Evolutionary conservation across 2,888 invertebrate species (phyloP).

Genomic region (Caenorhabditis angaria): DNA sequence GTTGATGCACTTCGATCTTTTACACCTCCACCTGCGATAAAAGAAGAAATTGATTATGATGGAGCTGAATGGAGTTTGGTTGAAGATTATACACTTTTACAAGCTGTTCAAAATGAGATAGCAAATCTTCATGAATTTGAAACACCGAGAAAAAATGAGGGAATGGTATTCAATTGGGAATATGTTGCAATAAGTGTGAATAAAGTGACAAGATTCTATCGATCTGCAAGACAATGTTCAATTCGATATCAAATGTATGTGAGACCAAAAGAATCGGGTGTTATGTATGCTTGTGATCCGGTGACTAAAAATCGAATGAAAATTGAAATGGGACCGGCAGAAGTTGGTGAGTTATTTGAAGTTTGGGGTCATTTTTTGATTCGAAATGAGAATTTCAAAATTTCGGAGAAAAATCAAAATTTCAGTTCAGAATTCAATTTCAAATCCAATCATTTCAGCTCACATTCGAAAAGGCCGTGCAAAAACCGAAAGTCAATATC

Average conservation of each 20-base stretch:
- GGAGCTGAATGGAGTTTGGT: conserved; percentile 88
- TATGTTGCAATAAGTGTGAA: conserved; percentile 90
- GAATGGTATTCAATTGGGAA: conserved; percentile 94
- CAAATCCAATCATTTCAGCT: conserved; percentile 51
- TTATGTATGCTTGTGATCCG: conserved; percentile 55
- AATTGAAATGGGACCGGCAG: conserved; percentile 40
- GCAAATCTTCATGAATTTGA: conserved; percentile 17
- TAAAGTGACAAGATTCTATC: conserved; percentile 78
- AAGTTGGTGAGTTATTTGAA: conserved; percentile 27
- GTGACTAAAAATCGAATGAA: conserved; percentile 54
- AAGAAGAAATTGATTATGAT: conserved; percentile 68
- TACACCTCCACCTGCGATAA: conserved; percentile 34
- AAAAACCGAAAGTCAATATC: conserved; percentile 82
- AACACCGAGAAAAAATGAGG: conserved; percentile 77
- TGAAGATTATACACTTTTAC: conserved; percentile 87
- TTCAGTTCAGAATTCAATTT: background rate
- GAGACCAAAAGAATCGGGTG: conserved; percentile 86
- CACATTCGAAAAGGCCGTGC: conserved; percentile 77
- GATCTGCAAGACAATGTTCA: conserved; percentile 87
- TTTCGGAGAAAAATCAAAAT: background rate
- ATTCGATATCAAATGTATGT: conserved; percentile 88
- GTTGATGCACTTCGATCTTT: conserved; percentile 25
- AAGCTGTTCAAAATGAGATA: conserved; percentile 37
- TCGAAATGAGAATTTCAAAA: background rate
- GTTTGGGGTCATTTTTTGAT: background rate